Evolutionary conservation across 92 coral and sea anemone species (phyloP).

Genomic region (Paramuricea clavata): DNA sequence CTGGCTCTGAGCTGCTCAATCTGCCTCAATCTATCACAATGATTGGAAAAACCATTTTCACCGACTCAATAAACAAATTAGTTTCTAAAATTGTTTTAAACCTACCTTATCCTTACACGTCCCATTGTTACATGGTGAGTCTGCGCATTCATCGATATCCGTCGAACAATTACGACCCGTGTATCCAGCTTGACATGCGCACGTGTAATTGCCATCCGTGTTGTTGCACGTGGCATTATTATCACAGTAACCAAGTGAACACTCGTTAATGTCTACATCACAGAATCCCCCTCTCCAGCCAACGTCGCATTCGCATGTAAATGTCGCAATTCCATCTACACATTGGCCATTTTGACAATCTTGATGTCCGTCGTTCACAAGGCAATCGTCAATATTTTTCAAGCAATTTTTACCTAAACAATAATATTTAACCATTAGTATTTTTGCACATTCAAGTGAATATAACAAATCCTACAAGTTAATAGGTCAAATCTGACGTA

Average conservation of each 20-base stretch:
- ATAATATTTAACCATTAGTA: too few species aligned
- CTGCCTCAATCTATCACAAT: too few species aligned
- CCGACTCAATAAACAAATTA: too few species aligned
- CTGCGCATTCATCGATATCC: slow-evolving; percentile 78
- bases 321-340: slow-evolving; percentile 17
- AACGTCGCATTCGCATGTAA: slow-evolving; percentile 64
- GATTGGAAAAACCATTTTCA: too few species aligned
- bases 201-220: slow-evolving; percentile 72
- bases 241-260: slow-evolving; percentile 75
- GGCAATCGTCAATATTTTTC: slow-evolving; percentile 79
- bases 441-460: too few species aligned
- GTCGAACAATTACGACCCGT: slow-evolving; percentile 72
- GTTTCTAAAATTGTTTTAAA: neutral
- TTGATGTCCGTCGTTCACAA: neutral
- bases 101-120: slow-evolving; percentile 71
- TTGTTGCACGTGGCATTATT: slow-evolving; percentile 79
- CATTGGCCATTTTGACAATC: slow-evolving; percentile 34
- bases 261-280: slow-evolving; percentile 70
- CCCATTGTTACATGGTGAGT: slow-evolving; percentile 75
- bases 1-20: too few species aligned
- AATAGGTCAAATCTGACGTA: too few species aligned
- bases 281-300: slow-evolving; percentile 78
- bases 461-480: too few species aligned
- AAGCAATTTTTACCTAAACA: slow-evolving; percentile 70
- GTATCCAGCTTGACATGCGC: slow-evolving; percentile 78